These are phyloP conservation scores for Hiodon tergisus DNA, from an alignment of 2,113 vertebrate genomes.

Conservation along the genomic window DNA sequence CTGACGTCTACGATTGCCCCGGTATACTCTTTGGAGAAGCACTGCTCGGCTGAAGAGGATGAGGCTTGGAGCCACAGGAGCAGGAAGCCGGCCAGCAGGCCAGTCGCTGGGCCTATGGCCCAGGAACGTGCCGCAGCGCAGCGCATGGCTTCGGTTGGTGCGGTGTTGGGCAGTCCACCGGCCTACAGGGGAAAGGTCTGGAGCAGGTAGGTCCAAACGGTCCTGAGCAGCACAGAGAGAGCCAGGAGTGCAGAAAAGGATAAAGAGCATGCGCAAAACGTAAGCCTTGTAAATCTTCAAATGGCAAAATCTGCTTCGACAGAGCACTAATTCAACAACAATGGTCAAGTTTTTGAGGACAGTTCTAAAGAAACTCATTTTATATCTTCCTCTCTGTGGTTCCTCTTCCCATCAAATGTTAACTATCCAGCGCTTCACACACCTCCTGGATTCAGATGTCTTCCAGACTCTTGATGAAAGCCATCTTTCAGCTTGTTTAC, in stretches of 20 bases:
- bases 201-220: constrained; percentile 31
- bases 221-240: constrained; percentile 17
- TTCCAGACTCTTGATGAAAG: constrained; percentile 8
- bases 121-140: background rate
- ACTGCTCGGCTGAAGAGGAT: constrained; percentile 46
- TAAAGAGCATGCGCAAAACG: too few species aligned
- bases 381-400: background rate
- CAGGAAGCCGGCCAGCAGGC: constrained; percentile 12
- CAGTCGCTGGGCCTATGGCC: background rate
- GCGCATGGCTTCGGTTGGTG: constrained; percentile 40
- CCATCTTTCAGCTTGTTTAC: background rate
- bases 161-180: constrained; percentile 15
- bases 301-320: background rate
- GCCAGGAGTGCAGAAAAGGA: background rate
- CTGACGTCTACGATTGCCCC: constrained; percentile 44
- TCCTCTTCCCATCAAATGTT: background rate
- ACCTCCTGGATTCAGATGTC: background rate
- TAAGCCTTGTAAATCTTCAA: too few species aligned
- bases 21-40: constrained; percentile 59
- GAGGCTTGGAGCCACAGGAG: constrained; percentile 22
- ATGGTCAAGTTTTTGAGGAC: background rate
- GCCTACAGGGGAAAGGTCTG: constrained; percentile 11
- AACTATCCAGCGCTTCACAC: background rate
- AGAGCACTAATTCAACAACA: constrained; percentile 5
- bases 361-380: background rate